Percentiles rank a stretch among this genome's conserved stretches.
These are phyloP conservation scores for Ligdia adustata DNA, from an alignment of 2,888 invertebrate genomes.

Conservation along the genomic window DNA sequence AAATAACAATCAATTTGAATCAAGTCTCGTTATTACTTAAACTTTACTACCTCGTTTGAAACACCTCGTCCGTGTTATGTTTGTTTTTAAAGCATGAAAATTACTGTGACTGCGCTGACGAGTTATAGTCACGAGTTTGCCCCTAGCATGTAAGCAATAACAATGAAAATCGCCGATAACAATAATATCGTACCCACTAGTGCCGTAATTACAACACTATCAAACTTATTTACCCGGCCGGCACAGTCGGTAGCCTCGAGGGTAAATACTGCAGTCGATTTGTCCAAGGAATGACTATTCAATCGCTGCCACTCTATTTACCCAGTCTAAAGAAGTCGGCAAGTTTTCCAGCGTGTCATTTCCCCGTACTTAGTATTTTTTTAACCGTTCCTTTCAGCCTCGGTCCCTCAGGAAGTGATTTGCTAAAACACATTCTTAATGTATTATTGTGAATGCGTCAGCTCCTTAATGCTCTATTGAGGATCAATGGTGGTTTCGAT, in stretches of 20 bases:
- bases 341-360: slow-evolving; percentile 75
- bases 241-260: slow-evolving; percentile 7
- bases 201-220: slow-evolving; percentile 59
- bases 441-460: slow-evolving; percentile 74
- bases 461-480: slow-evolving; percentile 77
- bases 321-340: slow-evolving; percentile 56
- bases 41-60: slow-evolving; percentile 4
- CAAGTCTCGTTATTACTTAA: neutral
- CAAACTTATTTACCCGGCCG: slow-evolving; percentile 55
- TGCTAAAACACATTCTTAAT: slow-evolving; percentile 80
- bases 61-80: slow-evolving; percentile 25
- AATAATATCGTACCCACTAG: slow-evolving; percentile 47
- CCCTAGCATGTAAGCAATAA: slow-evolving; percentile 54
- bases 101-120: slow-evolving; percentile 45
- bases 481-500: slow-evolving; percentile 73
- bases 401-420: slow-evolving; percentile 75
- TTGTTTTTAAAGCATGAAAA: slow-evolving; percentile 42
- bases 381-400: slow-evolving; percentile 62
- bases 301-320: slow-evolving; percentile 76
- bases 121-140: slow-evolving; percentile 48
- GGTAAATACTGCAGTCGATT: slow-evolving; percentile 42
- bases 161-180: slow-evolving; percentile 55
- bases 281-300: slow-evolving; percentile 73
- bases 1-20: neutral
- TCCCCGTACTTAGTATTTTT: slow-evolving; percentile 76